A percentile compares a stretch with the other conserved stretches of the same genome.
phyloP scores from a whole-genome alignment of 2,113 vertebrate genomes.

The Upupa epops region DNA sequence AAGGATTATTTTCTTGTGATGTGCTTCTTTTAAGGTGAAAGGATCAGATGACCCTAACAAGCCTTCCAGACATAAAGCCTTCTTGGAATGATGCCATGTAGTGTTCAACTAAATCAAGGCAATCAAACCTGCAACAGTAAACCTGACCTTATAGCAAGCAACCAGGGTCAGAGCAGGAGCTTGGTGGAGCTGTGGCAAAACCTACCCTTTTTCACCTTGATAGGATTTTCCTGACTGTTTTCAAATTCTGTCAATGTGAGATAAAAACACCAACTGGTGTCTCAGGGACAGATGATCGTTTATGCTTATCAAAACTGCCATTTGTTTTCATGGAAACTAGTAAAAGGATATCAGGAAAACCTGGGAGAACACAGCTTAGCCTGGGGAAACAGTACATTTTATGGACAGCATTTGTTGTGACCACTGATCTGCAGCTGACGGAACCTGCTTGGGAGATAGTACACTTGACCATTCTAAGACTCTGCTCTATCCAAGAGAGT shows the following conservation, averaged over 20 bases:
- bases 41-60: neutral
- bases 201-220: slow-evolving; percentile 19
- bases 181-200: neutral
- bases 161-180: neutral
- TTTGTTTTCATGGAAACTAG: slow-evolving; percentile 57
- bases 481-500: neutral
- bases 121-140: neutral
- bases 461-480: neutral
- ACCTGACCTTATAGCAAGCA: accelerated
- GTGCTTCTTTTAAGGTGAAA: neutral
- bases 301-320: slow-evolving; percentile 34
- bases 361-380: neutral
- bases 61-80: neutral
- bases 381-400: neutral
- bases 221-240: slow-evolving; percentile 40
- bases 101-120: neutral
- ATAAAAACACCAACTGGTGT: slow-evolving; percentile 9
- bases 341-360: neutral
- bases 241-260: neutral
- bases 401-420: neutral
- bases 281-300: slow-evolving; percentile 53
- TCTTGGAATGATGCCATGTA: neutral
- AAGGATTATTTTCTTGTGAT: neutral
- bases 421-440: neutral
- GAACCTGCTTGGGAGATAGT: neutral